Percentiles rank a stretch among this genome's conserved stretches.
These are phyloP conservation scores for Nerophis ophidion DNA, from an alignment of 2,113 vertebrate genomes.

Conservation along the genomic window DNA sequence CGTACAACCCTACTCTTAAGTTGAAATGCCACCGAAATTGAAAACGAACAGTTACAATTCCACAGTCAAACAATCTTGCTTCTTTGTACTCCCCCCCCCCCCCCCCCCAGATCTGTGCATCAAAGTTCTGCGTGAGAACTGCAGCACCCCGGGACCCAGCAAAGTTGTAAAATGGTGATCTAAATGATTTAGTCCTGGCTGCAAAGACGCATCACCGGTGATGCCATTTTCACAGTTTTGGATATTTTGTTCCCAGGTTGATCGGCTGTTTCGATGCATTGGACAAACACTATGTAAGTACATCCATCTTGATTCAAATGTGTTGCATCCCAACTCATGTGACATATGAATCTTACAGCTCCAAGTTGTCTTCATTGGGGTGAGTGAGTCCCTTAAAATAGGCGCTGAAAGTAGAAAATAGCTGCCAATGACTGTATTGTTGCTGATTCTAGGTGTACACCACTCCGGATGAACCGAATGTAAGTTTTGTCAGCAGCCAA, in stretches of 20 bases:
- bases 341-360: constrained; percentile 53
- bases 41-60: neutral
- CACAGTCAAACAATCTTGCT: neutral
- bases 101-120: constrained; percentile 79
- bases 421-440: neutral
- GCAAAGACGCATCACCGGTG: neutral
- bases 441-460: constrained; percentile 65
- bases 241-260: constrained; percentile 74
- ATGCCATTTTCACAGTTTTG: neutral
- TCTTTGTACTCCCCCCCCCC: neutral
- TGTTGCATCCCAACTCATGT: neutral
- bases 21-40: no score
- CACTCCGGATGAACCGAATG: constrained; percentile 66
- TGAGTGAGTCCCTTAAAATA: constrained; percentile 38
- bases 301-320: neutral
- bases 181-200: neutral
- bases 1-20: no score
- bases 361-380: constrained; percentile 74
- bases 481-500: constrained; percentile 47
- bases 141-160: constrained; percentile 75
- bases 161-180: constrained; percentile 91
- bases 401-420: neutral
- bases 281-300: constrained; percentile 92
- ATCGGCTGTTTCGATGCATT: constrained; percentile 93
- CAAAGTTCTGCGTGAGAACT: constrained; percentile 86